phyloP scores from a whole-genome alignment of 1,140 invertebrate species.

The Catajapyx aquilonaris region DNA sequence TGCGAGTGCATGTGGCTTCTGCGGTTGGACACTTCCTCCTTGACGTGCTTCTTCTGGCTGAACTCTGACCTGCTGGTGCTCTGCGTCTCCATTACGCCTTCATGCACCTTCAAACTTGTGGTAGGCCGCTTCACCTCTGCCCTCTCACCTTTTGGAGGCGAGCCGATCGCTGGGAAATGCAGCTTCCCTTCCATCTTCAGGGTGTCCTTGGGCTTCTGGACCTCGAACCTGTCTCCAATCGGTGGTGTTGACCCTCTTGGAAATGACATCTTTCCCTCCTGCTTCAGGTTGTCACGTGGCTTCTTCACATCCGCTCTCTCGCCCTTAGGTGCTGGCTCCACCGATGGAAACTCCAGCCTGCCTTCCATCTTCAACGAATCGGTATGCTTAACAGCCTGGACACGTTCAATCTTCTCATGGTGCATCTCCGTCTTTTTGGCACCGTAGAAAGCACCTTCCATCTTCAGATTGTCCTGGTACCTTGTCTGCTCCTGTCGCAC shows the following conservation, averaged over 20 bases:
- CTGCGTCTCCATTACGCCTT: slow-evolving; percentile 28
- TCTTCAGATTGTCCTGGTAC: slow-evolving; percentile 13
- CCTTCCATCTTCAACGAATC: slow-evolving; percentile 16
- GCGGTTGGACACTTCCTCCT: no score
- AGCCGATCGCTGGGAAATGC: slow-evolving; percentile 11
- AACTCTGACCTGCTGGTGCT: no score
- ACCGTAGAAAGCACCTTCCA: slow-evolving; percentile 14
- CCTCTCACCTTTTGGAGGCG: slow-evolving; percentile 18
- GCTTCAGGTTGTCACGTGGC: slow-evolving; percentile 31
- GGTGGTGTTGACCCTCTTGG: slow-evolving; percentile 18
- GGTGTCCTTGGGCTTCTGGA: slow-evolving; percentile 31
- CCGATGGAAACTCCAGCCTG: slow-evolving; percentile 15
- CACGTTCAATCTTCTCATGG: slow-evolving; percentile 12
- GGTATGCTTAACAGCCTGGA: slow-evolving; percentile 8
- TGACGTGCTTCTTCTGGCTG: no score
- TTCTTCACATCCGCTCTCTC: slow-evolving; percentile 29
- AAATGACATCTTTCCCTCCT: slow-evolving; percentile 26
- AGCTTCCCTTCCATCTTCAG: slow-evolving; percentile 33
- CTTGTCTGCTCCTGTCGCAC: slow-evolving; percentile 5
- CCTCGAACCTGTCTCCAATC: slow-evolving; percentile 22
- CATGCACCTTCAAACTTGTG: slow-evolving; percentile 32
- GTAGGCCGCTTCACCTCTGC: slow-evolving; percentile 19
- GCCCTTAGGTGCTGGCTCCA: slow-evolving; percentile 22
- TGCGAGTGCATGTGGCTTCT: no score
- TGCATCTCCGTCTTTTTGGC: slow-evolving; percentile 9